phyloP scores from a whole-genome alignment of 2,888 invertebrate species.

The Thymelicus lineola region DNA sequence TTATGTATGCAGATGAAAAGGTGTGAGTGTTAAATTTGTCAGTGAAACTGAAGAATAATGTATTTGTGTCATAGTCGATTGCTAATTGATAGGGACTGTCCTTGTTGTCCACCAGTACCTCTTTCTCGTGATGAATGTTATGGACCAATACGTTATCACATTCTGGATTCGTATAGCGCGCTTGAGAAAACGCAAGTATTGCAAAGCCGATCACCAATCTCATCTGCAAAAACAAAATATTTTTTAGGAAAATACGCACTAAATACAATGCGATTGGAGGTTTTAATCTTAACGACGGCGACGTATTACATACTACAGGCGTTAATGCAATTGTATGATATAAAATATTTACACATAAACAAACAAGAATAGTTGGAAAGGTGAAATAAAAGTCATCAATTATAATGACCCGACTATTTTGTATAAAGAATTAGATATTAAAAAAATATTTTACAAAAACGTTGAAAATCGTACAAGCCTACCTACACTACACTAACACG shows the following conservation, averaged over 20 bases:
- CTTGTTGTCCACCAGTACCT: slow-evolving; percentile 52
- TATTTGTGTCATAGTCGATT: slow-evolving; percentile 66
- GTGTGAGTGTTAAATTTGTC: slow-evolving; percentile 39
- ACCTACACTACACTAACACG: too few relatives aligned
- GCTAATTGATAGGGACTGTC: slow-evolving; percentile 65
- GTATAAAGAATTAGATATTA: too few relatives aligned
- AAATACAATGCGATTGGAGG: not conserved
- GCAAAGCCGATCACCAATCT: slow-evolving; percentile 38
- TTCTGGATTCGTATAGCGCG: slow-evolving; percentile 40
- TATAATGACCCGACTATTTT: too few relatives aligned
- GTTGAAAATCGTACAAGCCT: too few relatives aligned
- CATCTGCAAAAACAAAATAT: slow-evolving; percentile 43
- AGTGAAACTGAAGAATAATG: slow-evolving; percentile 65
- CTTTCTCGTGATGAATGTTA: slow-evolving; percentile 47
- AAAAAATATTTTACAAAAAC: too few relatives aligned
- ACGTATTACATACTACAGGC: too few relatives aligned
- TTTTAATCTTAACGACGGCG: too few relatives aligned
- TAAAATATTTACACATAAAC: too few relatives aligned
- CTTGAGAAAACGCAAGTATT: slow-evolving; percentile 37
- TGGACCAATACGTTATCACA: slow-evolving; percentile 48
- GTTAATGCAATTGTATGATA: too few relatives aligned
- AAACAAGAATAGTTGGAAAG: not conserved
- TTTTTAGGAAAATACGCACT: not conserved
- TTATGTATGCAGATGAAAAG: slow-evolving; percentile 60
- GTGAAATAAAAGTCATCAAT: not conserved